phyloP scores from a whole-genome alignment of 2,113 vertebrate genomes.

The Porphyrio hochstetteri region DNA sequence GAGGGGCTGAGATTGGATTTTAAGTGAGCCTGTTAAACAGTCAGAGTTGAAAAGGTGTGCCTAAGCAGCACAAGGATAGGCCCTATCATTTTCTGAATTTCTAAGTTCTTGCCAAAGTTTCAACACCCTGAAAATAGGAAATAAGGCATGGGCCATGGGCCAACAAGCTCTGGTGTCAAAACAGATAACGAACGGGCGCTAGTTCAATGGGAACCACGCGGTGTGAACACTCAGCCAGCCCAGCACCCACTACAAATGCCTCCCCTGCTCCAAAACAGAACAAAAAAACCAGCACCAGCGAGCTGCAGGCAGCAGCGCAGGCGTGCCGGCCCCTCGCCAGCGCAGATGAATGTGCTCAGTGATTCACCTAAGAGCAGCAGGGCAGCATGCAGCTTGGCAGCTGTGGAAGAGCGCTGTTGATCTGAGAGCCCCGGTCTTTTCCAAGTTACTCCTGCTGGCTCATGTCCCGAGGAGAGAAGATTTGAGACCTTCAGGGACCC shows the following conservation, averaged over 20 bases:
- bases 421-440: background rate
- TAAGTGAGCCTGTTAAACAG: background rate
- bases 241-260: background rate
- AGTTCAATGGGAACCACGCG: rapidly evolving
- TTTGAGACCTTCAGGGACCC: background rate
- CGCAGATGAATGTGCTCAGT: rapidly evolving
- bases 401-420: background rate
- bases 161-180: background rate
- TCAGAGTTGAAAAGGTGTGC: background rate
- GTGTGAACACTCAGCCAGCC: rapidly evolving
- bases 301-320: background rate
- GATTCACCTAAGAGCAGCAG: background rate
- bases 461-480: rapidly evolving
- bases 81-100: background rate
- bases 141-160: rapidly evolving
- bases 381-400: background rate
- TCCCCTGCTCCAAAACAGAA: background rate
- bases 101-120: background rate
- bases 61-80: background rate
- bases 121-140: background rate
- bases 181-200: background rate
- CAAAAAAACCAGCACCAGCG: rapidly evolving
- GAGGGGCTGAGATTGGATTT: background rate
- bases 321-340: rapidly evolving
- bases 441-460: background rate